phyloP scores from a whole-genome alignment of 2,888 invertebrate species.

The Brenthis ino region DNA sequence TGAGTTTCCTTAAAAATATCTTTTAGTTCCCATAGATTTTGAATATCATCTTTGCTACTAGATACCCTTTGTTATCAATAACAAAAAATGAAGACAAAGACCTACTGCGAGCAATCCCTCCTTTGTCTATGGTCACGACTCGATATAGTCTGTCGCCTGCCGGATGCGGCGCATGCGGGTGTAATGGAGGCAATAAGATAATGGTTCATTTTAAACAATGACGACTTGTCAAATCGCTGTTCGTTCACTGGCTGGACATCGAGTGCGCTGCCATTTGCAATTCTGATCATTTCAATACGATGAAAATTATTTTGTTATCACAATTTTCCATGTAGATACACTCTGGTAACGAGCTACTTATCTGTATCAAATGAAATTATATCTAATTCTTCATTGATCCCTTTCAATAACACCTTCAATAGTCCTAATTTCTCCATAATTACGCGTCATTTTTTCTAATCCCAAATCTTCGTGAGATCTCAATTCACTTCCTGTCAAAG shows the following conservation, averaged over 20 bases:
- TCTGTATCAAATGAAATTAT: too few relatives aligned
- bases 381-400: conserved; percentile 5
- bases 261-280: conserved; percentile 46
- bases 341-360: not conserved
- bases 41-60: conserved; percentile 26
- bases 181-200: conserved; percentile 74
- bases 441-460: conserved; percentile 72
- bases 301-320: conserved; percentile 10
- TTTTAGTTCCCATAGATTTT: conserved; percentile 32
- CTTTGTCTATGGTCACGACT: conserved; percentile 73
- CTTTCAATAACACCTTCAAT: conserved; percentile 42
- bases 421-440: conserved; percentile 73
- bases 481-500: conserved; percentile 72
- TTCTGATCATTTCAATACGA: conserved; percentile 28
- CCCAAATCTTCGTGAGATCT: conserved; percentile 75
- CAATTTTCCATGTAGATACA: not conserved
- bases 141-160: conserved; percentile 55
- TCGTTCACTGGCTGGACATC: conserved; percentile 46
- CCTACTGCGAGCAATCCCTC: conserved; percentile 52
- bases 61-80: conserved; percentile 34
- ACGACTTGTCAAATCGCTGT: conserved; percentile 56
- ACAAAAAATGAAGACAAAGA: conserved; percentile 61
- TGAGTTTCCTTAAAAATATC: conserved; percentile 4
- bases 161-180: conserved; percentile 75
- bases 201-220: conserved; percentile 67